Base-by-base conservation (phyloP, 2,113 vertebrate genomes). In the Agapornis roseicollis region DNA sequence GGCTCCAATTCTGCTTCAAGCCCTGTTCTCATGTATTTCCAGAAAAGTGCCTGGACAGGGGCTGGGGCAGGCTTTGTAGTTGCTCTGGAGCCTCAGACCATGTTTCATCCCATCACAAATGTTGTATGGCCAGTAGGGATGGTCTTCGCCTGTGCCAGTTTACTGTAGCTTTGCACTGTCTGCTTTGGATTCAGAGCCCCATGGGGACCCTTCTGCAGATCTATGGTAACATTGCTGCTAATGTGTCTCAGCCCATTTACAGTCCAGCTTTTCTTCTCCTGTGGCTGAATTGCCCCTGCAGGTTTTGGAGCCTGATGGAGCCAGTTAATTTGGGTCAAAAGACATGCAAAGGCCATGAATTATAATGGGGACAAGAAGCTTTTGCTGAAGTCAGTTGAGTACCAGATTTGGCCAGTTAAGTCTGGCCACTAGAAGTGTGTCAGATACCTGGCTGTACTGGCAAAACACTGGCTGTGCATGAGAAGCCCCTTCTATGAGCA, bases 221-320 rank as follows among this genome's bases (percentile, higher is more conserved):
- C 68, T 49, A 16, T 72, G 25, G 52, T 81, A 46, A 37, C 0
- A 2, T 49, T 0, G 0, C 70, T 87, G 52, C 65, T 68, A 10
- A 33, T 60, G 44, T 68, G 65, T 13, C 55, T 41, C 44, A 87
- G 42, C 23, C 11, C 3, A 19, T 69, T 86, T 83, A 22, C 55
- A 37, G 64, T 46, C 49, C 17, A 52, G 19, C 27, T 77, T 74
- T 74, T 66, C 74, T 13, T 7, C 55, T 84, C 37, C 66, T 46
- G 29, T 37, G 70, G 19, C 69, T 81, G n/a, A 77, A 50, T 17
- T 17, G 29, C 46, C 27, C 22, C 10, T 55, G 44, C 53, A 46
- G 58, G 23, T 72, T 94, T 90, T 85, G 63, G 25, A 85, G 68
- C 33, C 29, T 76, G 49, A 42, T 82, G 66, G 66, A 82, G 22